These are phyloP conservation scores for Nomada ferruginata DNA, from an alignment of 2,888 invertebrate species.

Conservation along the genomic window DNA sequence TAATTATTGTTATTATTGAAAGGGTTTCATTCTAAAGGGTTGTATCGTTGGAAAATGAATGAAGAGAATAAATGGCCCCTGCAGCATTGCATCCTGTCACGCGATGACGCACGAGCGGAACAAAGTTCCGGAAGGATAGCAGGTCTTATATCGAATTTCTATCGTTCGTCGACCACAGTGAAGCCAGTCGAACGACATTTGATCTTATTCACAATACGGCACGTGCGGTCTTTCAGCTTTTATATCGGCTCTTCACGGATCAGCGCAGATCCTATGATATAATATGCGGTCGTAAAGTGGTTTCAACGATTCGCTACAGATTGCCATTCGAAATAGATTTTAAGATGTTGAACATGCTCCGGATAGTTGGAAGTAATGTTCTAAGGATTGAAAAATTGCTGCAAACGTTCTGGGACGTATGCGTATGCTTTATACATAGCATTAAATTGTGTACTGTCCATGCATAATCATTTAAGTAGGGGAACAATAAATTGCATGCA, in stretches of 20 bases:
- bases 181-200: slow-evolving; percentile 54
- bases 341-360: not conserved
- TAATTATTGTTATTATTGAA: not conserved
- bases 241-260: slow-evolving; percentile 31
- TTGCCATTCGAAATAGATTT: slow-evolving; percentile 10
- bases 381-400: not conserved
- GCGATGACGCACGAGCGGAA: slow-evolving; percentile 69
- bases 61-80: slow-evolving; percentile 17
- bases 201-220: slow-evolving; percentile 52
- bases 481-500: not conserved
- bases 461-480: not conserved
- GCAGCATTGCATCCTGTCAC: slow-evolving; percentile 66
- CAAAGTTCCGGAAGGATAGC: slow-evolving; percentile 58
- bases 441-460: not conserved
- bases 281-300: not conserved
- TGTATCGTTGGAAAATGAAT: slow-evolving; percentile 5
- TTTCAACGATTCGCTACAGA: slow-evolving; percentile 12
- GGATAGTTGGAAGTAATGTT: not conserved
- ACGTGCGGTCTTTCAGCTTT: slow-evolving; percentile 55
- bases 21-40: not conserved
- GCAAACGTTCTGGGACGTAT: not conserved
- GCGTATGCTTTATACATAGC: not conserved
- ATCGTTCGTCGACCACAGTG: slow-evolving; percentile 49
- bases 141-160: slow-evolving; percentile 54
- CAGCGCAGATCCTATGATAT: slow-evolving; percentile 16